Evolutionary conservation across 2,113 vertebrate species (phyloP).

Genomic region (Charina bottae): DNA sequence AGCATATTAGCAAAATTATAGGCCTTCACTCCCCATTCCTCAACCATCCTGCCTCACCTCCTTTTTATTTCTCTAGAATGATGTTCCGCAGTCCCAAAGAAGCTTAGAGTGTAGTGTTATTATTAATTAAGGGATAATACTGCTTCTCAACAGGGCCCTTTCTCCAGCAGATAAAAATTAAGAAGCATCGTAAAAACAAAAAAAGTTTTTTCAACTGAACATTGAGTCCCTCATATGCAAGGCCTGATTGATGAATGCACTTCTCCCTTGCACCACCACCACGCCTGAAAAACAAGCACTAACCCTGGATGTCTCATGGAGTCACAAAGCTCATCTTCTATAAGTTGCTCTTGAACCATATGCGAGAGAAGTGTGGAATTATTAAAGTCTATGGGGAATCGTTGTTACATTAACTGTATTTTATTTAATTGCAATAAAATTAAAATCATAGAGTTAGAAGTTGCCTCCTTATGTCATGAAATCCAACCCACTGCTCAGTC

Average conservation of each 20-base stretch:
- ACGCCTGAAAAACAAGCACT: too few relatives aligned
- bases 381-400: too few relatives aligned
- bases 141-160: not conserved
- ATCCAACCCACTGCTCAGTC: too few relatives aligned
- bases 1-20: slow-evolving; percentile 77
- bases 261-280: not conserved
- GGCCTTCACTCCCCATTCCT: slow-evolving; percentile 25
- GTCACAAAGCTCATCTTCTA: too few relatives aligned
- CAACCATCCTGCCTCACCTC: not conserved
- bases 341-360: too few relatives aligned
- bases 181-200: not conserved
- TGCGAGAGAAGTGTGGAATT: too few relatives aligned
- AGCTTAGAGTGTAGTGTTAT: not conserved
- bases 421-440: not conserved
- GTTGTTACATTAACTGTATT: too few relatives aligned
- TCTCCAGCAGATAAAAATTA: not conserved
- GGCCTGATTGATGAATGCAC: too few relatives aligned
- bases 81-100: not conserved
- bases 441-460: not conserved
- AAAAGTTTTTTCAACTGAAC: not conserved
- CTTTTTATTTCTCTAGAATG: not conserved
- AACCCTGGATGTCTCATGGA: too few relatives aligned
- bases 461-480: too few relatives aligned
- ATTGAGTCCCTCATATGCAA: not conserved
- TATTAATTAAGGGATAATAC: not conserved